Conservation (phyloP, 2,113 vertebrate species). For the Tragelaphus imberbis region DNA sequence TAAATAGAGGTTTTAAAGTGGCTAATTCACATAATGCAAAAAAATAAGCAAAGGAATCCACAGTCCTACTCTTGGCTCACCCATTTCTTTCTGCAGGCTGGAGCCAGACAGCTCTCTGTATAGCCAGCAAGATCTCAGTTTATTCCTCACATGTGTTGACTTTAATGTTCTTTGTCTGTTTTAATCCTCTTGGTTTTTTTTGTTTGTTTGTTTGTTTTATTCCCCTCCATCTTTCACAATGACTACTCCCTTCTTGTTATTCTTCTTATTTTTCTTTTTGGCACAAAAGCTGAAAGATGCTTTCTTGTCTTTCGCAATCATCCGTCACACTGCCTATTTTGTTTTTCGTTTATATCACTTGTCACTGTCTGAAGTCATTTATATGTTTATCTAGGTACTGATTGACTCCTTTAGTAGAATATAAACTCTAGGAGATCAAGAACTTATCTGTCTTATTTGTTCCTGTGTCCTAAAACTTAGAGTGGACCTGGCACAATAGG, state of each 20-base stretch:
- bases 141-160: not conserved
- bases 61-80: not conserved
- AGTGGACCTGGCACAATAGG: not conserved
- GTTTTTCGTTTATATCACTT: not conserved
- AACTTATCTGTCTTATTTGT: not conserved
- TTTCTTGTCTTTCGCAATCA: not conserved
- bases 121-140: not conserved
- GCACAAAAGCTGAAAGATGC: not conserved
- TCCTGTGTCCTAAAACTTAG: not conserved
- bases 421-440: not conserved
- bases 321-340: not conserved
- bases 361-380: not conserved
- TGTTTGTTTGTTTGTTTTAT: not conserved
- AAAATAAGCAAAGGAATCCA: not conserved
- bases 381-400: not conserved
- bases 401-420: not conserved
- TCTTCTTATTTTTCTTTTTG: not conserved
- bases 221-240: not conserved
- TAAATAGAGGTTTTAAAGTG: not conserved
- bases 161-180: not conserved
- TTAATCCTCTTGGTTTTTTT: not conserved
- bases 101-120: not conserved
- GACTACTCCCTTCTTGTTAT: not conserved
- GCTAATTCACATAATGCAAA: not conserved
- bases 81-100: not conserved